Base-by-base conservation (phyloP, 2,888 invertebrate species). In the Ptychoptera albimana region DNA sequence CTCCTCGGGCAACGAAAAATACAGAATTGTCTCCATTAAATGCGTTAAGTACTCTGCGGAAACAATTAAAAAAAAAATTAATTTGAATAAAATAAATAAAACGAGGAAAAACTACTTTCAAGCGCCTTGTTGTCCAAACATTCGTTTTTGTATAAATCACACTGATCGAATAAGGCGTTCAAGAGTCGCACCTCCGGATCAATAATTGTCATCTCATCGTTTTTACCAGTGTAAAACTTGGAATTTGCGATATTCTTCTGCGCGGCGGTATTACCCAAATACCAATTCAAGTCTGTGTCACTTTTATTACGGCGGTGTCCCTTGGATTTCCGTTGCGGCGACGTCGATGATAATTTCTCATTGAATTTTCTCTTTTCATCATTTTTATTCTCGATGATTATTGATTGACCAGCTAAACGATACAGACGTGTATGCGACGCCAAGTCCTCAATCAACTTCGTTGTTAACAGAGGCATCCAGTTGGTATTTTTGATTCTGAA, bases 251-350 rank as follows among this genome's bases (percentile, higher is more conserved):
- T 50, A 45, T 46, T 51, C 38, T 50, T 50, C 37, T 50, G 50
- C 2, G 40, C 38, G 2, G 45, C 29, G 12, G 48, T 40, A 34
- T 32, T 60, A 72, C 74, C 72, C 55, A 72, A 69, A 50, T 74
- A 74, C 75, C 77, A 77, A n/a, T 71, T 68, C 32, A 79, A 66
- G 56, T 81, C 81, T 35, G 81, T 80, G 54, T 82, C 81, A 63
- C 80, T 80, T 57, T 81, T 81, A 60, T 79, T 81, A 50, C 81
- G 66, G 46, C 76, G 73, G 57, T 82, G 81, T 50, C 69, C 73
- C 48, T 50, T 52, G 31, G 46, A 47, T 57, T 60, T 41, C 52
- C 56, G 48, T 58, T 61, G 43, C 56, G 59, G 35, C 52, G 46
- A 49, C 55, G 57, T 10, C 48, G 57, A 37, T 57, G 52, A 46